Evolutionary conservation across 2,797 vertebrate genomes (phyloP).

Genomic region (Lutjanus argentimaculatus): DNA sequence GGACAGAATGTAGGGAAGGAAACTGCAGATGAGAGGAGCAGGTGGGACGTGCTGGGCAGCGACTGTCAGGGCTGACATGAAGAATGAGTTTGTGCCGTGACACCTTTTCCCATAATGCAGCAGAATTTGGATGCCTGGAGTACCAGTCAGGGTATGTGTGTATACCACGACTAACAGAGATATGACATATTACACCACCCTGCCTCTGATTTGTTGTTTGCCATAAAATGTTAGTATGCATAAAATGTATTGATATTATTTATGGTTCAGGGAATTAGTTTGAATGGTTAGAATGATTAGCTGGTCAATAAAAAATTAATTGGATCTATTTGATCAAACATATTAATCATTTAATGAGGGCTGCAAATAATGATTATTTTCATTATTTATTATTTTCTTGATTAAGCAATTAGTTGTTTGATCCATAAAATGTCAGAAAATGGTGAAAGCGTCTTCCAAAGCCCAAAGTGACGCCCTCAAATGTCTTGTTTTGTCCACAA

Average conservation of each 20-base stretch:
- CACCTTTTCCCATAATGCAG: slow-evolving; percentile 49
- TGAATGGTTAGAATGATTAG: background rate
- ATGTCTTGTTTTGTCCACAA: too few species aligned
- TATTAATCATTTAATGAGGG: background rate
- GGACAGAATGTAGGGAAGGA: slow-evolving; percentile 80
- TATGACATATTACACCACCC: background rate
- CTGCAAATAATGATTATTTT: too few species aligned
- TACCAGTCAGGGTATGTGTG: background rate
- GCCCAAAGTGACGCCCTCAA: too few species aligned
- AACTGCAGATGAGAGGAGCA: slow-evolving; percentile 77
- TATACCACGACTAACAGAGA: slow-evolving; percentile 14
- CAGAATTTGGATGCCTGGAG: slow-evolving; percentile 12
- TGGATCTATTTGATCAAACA: background rate
- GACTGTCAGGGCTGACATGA: slow-evolving; percentile 55
- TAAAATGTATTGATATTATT: slow-evolving; percentile 25
- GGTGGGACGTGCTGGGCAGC: slow-evolving; percentile 47
- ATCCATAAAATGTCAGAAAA: too few species aligned
- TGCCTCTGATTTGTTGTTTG: background rate
- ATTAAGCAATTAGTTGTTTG: too few species aligned
- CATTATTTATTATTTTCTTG: too few species aligned
- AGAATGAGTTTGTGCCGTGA: slow-evolving; percentile 65
- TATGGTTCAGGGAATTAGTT: background rate
- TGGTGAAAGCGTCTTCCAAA: too few species aligned
- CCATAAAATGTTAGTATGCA: slow-evolving; percentile 23
- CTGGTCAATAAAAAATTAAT: background rate